Evolutionary conservation across 2,888 invertebrate genomes (phyloP).

Genomic region (Tenthredo scrophulariae): DNA sequence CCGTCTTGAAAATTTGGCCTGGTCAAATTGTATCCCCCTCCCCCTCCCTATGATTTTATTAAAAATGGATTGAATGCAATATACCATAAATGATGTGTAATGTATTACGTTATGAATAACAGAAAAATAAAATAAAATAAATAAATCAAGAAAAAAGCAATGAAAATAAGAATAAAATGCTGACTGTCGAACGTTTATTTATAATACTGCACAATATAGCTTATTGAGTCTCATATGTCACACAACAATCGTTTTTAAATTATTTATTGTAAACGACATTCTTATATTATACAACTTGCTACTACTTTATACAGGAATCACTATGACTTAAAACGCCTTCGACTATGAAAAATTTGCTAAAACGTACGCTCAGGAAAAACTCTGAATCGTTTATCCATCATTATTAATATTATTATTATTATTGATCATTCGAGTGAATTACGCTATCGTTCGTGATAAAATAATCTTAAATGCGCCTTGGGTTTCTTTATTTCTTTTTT

Average conservation of each 20-base stretch:
- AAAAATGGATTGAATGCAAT: not conserved
- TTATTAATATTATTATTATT: slow-evolving; percentile 4
- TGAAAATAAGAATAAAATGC: not conserved
- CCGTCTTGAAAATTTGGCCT: too few relatives aligned
- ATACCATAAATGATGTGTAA: not conserved
- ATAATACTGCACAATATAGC: slow-evolving; percentile 74
- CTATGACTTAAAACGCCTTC: slow-evolving; percentile 60
- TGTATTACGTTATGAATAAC: not conserved
- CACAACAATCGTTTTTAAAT: slow-evolving; percentile 31
- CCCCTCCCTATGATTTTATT: not conserved
- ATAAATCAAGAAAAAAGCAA: not conserved
- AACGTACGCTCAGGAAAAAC: slow-evolving; percentile 42
- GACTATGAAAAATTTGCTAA: slow-evolving; percentile 58
- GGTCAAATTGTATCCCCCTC: too few relatives aligned
- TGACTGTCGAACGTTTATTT: slow-evolving; percentile 64
- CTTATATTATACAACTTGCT: slow-evolving; percentile 57
- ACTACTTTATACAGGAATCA: slow-evolving; percentile 66
- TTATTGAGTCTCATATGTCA: slow-evolving; percentile 26
- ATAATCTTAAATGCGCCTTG: slow-evolving; percentile 58
- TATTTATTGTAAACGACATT: slow-evolving; percentile 46
- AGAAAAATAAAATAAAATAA: not conserved
- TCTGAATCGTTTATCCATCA: slow-evolving; percentile 29
- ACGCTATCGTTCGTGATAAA: slow-evolving; percentile 49
- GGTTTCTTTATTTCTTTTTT: not conserved
- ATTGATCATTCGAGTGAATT: slow-evolving; percentile 22